phyloP scores from a whole-genome alignment of 1,140 invertebrate species.

The Lucilia sericata region DNA sequence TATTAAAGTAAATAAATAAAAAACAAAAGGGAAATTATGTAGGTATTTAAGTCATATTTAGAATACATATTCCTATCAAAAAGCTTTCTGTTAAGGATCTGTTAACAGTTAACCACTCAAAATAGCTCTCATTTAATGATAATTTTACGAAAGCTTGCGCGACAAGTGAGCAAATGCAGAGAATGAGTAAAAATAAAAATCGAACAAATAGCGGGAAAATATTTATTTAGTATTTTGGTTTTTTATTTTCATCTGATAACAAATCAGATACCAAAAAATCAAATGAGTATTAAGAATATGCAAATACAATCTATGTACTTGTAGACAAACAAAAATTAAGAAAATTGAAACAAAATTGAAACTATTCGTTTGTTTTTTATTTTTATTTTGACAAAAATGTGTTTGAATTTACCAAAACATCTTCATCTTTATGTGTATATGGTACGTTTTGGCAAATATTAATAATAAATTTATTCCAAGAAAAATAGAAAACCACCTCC shows the following conservation, averaged over 20 bases:
- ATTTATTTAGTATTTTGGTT: neutral
- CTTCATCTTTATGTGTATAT: too few species aligned
- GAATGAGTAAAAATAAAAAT: neutral
- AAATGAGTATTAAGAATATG: neutral
- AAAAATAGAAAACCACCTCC: too few species aligned
- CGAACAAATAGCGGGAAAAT: neutral
- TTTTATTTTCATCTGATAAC: neutral
- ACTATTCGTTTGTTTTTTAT: too few species aligned
- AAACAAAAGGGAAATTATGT: too few species aligned
- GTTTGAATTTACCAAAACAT: neutral
- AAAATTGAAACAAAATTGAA: too few species aligned
- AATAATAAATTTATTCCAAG: too few species aligned
- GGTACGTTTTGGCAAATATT: too few species aligned
- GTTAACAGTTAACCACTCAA: neutral
- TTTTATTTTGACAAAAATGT: neutral
- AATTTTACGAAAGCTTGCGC: neutral
- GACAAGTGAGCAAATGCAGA: neutral
- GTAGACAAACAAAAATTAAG: neutral
- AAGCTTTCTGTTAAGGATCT: neutral
- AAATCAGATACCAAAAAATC: neutral
- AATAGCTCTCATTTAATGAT: neutral
- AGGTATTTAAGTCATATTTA: too few species aligned
- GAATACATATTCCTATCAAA: neutral
- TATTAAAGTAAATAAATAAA: too few species aligned
- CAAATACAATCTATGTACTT: neutral